Evolutionary conservation across 2,888 invertebrate species (phyloP).

Genomic region (Mechanitis messenoides): DNA sequence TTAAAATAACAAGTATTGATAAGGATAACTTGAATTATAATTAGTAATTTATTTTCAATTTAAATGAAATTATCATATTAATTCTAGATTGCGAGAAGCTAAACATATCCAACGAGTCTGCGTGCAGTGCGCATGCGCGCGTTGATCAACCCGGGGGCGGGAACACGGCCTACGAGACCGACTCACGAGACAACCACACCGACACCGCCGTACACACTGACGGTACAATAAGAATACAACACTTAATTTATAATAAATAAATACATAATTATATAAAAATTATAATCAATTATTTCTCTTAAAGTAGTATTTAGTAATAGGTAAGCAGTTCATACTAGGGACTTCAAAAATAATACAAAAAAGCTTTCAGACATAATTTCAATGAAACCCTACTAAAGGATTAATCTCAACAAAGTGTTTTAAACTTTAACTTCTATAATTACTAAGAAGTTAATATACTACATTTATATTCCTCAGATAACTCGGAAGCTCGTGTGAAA

Average conservation of each 20-base stretch:
- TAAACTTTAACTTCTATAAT: background rate
- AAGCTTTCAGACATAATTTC: too few species aligned
- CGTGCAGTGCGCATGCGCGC: constrained; percentile 37
- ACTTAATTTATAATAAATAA: too few species aligned
- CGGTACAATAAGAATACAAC: constrained; percentile 8
- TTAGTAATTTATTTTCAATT: too few species aligned
- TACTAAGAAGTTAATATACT: background rate
- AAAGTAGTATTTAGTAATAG: too few species aligned
- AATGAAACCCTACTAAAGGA: too few species aligned
- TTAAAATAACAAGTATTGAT: too few species aligned
- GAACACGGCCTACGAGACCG: constrained; percentile 52
- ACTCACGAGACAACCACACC: constrained; percentile 34
- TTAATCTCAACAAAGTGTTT: too few species aligned
- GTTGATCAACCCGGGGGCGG: constrained; percentile 29
- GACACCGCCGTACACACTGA: constrained; percentile 41
- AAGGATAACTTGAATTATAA: too few species aligned
- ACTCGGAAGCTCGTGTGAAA: constrained; percentile 19
- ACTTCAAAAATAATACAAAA: too few species aligned
- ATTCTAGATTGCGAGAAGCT: constrained; percentile 52
- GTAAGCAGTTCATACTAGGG: too few species aligned
- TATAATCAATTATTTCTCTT: too few species aligned
- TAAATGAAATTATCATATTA: background rate
- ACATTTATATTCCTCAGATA: constrained; percentile 12
- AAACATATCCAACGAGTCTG: constrained; percentile 41
- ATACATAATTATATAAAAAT: too few species aligned